Base-by-base conservation (phyloP, 2,113 vertebrate genomes). In the Ptyas mucosa region DNA sequence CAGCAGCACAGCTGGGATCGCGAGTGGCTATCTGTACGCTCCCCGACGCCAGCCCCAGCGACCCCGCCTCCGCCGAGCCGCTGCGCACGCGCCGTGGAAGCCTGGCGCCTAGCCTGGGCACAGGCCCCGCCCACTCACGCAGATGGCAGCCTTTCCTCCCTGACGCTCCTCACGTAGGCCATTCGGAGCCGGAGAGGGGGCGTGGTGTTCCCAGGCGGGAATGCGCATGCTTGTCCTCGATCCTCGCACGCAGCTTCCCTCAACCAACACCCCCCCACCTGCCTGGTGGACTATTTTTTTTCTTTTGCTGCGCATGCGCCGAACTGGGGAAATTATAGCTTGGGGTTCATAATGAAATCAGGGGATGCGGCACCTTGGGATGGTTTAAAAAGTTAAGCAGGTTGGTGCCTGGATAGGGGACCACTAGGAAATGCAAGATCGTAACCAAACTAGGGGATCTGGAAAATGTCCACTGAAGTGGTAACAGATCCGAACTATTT, bases 121-220 rank as follows among this genome's bases (percentile, higher is more conserved):
- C 49, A 23, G 52, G 43, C 43, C 0, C 64, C 64, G 3, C 49
- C 75, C 57, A 24, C 49, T 20, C 51, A 14, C n/a, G 1, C 24
- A 1, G n/a, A 5, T n/a, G 1, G 6, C 5, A 1, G 61, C 8
- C 3, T 85, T 61, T 89, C n/a, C 88, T 93, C 43, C 92, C 92
- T 93, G 92, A 93, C 92, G 69, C 54, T 51, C 8, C 92, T 93
- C 92, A 93, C 92, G 92, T 93, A 57, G 69, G 88, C 92, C 46
- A 8, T 10, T 61, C 10, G 53, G 53, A 18, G 18, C 86, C 3
- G 21, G 39, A 2, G 86, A 43, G n/a, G 26, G 26, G 29, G 87
- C 1, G 88, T 1, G 53, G 53, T 29, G 7, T 8, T 1, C 29
- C 8, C 49, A 39, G 1, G 34, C 15, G 3, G 5, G 5, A 24